Conservation (phyloP, 2,888 invertebrate genomes). For the Neria commutata region DNA sequence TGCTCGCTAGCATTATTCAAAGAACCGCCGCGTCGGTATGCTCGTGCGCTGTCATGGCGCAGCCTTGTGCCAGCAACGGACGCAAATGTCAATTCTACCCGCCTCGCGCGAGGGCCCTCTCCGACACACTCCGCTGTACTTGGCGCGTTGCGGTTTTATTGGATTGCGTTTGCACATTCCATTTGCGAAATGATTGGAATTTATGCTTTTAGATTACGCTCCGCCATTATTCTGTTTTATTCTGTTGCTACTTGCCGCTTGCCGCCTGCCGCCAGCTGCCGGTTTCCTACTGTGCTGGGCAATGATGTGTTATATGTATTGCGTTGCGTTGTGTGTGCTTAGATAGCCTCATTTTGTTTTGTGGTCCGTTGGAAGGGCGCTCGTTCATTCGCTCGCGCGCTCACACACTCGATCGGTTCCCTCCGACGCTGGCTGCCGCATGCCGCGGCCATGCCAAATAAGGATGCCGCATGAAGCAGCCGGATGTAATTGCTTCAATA, state of each 20-base stretch:
- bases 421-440: background rate
- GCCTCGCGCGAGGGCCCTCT: background rate
- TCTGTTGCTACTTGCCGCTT: background rate
- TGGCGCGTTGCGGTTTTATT: conserved; percentile 48
- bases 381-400: too few species aligned
- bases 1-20: too few species aligned
- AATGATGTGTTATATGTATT: background rate
- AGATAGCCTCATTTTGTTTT: background rate
- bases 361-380: too few species aligned
- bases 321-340: background rate
- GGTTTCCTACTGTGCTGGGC: background rate
- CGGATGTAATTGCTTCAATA: background rate
- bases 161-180: conserved; percentile 53
- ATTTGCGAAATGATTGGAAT: conserved; percentile 55
- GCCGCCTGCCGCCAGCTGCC: background rate
- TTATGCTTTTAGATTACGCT: conserved; percentile 50
- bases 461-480: too few species aligned
- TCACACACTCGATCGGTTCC: too few species aligned
- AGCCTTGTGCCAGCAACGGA: conserved; percentile 6
- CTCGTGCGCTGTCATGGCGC: conserved; percentile 5
- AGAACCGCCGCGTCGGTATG: conserved; percentile 15
- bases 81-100: conserved; percentile 3
- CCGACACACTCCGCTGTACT: conserved; percentile 12
- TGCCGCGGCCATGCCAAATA: too few species aligned
- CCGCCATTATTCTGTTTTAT: background rate